A percentile compares a stretch with the other conserved stretches of the same genome.
Evolutionary conservation across 2,888 invertebrate species (phyloP).

Genomic region (Drosophila leonis): DNA sequence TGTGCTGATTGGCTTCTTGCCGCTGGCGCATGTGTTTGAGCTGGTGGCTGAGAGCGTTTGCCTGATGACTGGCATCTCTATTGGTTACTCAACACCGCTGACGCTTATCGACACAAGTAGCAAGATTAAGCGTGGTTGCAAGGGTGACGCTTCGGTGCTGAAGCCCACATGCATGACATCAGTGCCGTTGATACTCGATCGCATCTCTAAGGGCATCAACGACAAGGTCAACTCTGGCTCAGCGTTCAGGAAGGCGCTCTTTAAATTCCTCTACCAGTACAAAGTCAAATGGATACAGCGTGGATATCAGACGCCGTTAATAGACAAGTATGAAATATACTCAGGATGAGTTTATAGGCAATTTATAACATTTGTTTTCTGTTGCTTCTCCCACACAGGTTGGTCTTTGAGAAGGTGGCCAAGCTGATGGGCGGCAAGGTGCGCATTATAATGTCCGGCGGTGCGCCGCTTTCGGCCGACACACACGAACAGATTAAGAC

Average conservation of each 20-base stretch:
- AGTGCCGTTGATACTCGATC: conserved; percentile 98
- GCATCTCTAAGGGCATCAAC: conserved; percentile 98
- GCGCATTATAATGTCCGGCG: conserved; percentile 95
- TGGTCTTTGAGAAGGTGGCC: conserved; percentile 85
- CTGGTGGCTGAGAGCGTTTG: conserved; percentile 95
- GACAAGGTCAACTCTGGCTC: conserved; percentile 96
- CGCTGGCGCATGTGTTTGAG: conserved; percentile 98
- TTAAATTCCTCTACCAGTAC: conserved; percentile 97
- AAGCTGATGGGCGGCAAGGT: conserved; percentile 95
- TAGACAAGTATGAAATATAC: conserved; percentile 87
- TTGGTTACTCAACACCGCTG: conserved; percentile 98
- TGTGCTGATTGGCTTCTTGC: conserved; percentile 96
- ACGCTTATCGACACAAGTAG: conserved; percentile 97
- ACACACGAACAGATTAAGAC: conserved; percentile 97
- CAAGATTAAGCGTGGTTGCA: conserved; percentile 97
- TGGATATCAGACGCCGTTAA: conserved; percentile 93
- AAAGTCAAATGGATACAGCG: conserved; percentile 94
- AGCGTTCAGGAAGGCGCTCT: conserved; percentile 92
- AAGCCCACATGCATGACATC: conserved; percentile 97
- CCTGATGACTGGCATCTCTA: conserved; percentile 93
- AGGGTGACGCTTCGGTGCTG: conserved; percentile 96
- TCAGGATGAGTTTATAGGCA: not conserved
- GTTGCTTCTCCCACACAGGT: conserved; percentile 64
- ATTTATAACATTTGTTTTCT: not conserved
- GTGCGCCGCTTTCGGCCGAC: conserved; percentile 97